Conservation (phyloP, 2,113 vertebrate genomes). For the Polypterus senegalus region DNA sequence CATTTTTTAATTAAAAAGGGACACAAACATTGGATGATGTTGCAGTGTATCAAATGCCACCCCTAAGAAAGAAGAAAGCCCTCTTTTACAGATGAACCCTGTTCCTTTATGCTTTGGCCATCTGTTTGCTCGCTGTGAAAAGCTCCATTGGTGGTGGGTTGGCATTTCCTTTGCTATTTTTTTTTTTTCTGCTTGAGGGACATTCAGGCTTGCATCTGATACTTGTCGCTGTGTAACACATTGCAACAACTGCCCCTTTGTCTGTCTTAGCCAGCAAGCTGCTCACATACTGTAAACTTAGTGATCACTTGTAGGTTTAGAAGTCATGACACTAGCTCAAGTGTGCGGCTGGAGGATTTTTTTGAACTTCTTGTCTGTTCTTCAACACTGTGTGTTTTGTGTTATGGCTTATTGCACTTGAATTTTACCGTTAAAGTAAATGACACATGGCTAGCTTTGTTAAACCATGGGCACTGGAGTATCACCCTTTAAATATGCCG, state of each 20-base stretch:
- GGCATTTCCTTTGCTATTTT: constrained; percentile 41
- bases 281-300: constrained; percentile 18
- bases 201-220: constrained; percentile 56
- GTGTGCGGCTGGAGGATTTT: too few relatives aligned
- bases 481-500: too few relatives aligned
- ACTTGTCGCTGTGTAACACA: constrained; percentile 51
- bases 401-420: too few relatives aligned
- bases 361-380: too few relatives aligned
- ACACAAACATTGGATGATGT: constrained; percentile 47
- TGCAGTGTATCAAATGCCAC: constrained; percentile 39
- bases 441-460: too few relatives aligned
- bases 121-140: constrained; percentile 50
- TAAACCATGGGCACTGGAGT: too few relatives aligned
- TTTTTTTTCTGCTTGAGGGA: constrained; percentile 49
- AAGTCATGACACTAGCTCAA: too few relatives aligned
- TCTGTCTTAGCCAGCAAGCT: constrained; percentile 10
- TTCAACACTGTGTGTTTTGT: too few relatives aligned
- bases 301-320: too few relatives aligned
- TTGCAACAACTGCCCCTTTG: constrained; percentile 47
- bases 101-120: constrained; percentile 38
- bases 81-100: constrained; percentile 35
- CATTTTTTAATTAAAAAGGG: constrained; percentile 53
- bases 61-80: constrained; percentile 35
- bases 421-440: too few relatives aligned
- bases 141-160: constrained; percentile 42